These are phyloP conservation scores for Xanthorhoe spadicearia DNA, from an alignment of 2,888 invertebrate species.

Conservation along the genomic window DNA sequence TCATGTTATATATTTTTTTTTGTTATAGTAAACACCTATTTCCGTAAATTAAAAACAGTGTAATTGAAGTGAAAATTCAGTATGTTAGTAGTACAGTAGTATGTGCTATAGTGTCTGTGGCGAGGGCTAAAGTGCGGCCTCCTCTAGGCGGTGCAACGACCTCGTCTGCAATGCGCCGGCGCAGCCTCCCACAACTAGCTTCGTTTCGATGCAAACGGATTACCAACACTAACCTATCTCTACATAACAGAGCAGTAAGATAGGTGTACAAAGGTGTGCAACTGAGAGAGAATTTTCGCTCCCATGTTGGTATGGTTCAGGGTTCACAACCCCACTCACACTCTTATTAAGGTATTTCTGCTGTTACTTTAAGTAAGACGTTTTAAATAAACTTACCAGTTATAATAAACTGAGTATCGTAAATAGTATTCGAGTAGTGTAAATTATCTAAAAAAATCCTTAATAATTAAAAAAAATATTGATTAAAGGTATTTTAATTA, in stretches of 20 bases:
- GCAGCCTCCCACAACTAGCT: conserved; percentile 64
- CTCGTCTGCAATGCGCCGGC: conserved; percentile 62
- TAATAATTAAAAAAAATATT: too few species aligned
- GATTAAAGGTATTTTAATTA: too few species aligned
- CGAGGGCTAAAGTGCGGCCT: conserved; percentile 70
- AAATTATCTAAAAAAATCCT: too few species aligned
- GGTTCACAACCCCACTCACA: not conserved
- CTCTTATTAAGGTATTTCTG: not conserved
- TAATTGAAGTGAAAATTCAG: conserved; percentile 26
- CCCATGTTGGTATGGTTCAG: not conserved
- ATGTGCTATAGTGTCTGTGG: conserved; percentile 36
- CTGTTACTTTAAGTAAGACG: not conserved
- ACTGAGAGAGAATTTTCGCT: not conserved
- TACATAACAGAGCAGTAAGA: conserved; percentile 22
- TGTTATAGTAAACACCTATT: too few species aligned
- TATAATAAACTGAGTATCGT: not conserved
- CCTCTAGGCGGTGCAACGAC: conserved; percentile 73
- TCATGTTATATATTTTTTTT: too few species aligned
- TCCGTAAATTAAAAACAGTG: not conserved
- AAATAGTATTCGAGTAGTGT: too few species aligned
- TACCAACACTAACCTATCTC: conserved; percentile 29
- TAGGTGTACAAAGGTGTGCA: conserved; percentile 13
- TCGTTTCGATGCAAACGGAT: conserved; percentile 28
- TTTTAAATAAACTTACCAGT: not conserved
- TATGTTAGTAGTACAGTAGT: not conserved